Evolutionary conservation across 2,888 invertebrate species (phyloP), one percentile per base, ranked within the genome.

Genomic region (Drosophila seclusa): DNA sequence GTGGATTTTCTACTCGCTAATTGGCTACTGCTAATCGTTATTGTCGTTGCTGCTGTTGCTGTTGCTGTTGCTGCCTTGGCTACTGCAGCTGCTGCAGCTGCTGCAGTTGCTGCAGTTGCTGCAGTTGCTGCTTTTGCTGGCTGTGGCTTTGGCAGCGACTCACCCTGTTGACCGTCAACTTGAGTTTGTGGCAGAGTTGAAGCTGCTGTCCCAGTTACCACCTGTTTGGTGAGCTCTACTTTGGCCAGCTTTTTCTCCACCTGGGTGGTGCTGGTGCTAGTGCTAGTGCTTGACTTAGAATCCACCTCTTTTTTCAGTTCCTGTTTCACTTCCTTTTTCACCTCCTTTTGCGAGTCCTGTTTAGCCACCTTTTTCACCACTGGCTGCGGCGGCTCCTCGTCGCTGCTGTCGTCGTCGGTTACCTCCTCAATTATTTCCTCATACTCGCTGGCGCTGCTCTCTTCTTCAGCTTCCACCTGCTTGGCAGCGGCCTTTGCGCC

Each of bases 121-220:
- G 60, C 42, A 45, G 59, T 59, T 71, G 55, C 38, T 75, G 54
- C 45, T 61, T 57, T 55, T 66, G 54, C 38, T 69, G 68, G 65
- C 52, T 68, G 27, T 77, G 63, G 34, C 52, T 74, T 45, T 91
- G 95, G 94, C 91, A 95, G 95, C 89, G 95, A 96, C 96, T 96
- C 96, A 96, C 96, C 96, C 94, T 96, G 89, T 61, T 82, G 70
- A 58, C 75, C 85, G 66, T 83, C 85, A 68, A 72, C 84, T 70
- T 73, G 77, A 69, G 68, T 75, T 54, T 64, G 68, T 58, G 62
- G 65, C 50, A 60, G 10, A 8, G 52, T 45, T 65, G 62, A 42
- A 24, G 54, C 63, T 29, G 66, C 65, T 36, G 60, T 53, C 18
- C 62, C 52, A 31, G 45, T 13, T 32, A 69, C 76, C 64, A 67